Conservation (phyloP, 2,797 vertebrate genomes). For the Hippopotamyrus pictus region DNA sequence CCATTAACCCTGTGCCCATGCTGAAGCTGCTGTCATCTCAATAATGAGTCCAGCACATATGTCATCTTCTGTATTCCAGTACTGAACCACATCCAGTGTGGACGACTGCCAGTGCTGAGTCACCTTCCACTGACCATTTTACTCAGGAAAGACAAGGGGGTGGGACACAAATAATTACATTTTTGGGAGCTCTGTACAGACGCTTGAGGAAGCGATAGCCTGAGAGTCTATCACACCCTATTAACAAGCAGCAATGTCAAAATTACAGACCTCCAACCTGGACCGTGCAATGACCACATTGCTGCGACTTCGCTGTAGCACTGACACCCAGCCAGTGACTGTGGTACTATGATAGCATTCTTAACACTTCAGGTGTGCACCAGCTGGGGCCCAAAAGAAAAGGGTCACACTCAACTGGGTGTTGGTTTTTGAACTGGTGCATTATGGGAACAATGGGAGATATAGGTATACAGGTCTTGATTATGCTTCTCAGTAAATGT, state of each 20-base stretch:
- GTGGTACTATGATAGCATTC: background rate
- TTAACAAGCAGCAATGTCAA: background rate
- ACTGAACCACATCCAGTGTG: background rate
- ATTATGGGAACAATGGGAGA: background rate
- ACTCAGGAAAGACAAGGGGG: background rate
- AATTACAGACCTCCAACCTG: background rate
- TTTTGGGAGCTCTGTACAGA: background rate
- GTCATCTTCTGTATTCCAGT: background rate
- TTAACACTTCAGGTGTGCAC: background rate
- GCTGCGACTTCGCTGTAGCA: background rate
- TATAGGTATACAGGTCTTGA: background rate
- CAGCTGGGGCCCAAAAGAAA: background rate
- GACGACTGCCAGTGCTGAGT: background rate
- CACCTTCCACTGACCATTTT: background rate
- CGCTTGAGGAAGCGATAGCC: background rate
- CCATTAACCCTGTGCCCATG: constrained; percentile 1
- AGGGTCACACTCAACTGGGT: background rate
- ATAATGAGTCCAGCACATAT: constrained; percentile 11
- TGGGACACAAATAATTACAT: background rate
- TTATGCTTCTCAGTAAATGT: background rate
- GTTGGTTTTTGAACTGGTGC: background rate
- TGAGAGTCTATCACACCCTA: background rate
- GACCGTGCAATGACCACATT: background rate
- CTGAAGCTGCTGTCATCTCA: background rate
- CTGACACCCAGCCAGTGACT: background rate